Percentiles rank a stretch among this genome's conserved stretches.
Evolutionary conservation across 2,888 invertebrate species (phyloP).

Genomic region (Dynastes tityus): DNA sequence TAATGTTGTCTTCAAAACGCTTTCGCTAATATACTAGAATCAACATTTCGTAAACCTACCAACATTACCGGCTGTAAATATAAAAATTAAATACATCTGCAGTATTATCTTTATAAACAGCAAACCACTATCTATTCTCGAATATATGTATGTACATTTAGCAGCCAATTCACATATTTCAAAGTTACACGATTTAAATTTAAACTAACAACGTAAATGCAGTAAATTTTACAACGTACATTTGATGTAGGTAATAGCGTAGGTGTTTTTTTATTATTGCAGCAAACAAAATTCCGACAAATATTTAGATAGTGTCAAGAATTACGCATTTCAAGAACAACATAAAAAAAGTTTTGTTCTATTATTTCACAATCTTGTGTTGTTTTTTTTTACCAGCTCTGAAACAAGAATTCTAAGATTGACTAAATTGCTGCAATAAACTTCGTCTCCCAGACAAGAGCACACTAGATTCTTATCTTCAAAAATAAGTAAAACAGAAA

Average conservation of each 20-base stretch:
- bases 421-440: too few species aligned
- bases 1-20: too few species aligned
- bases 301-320: background rate
- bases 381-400: background rate
- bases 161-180: background rate
- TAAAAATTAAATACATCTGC: background rate
- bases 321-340: constrained; percentile 1
- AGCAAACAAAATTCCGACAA: constrained; percentile 2
- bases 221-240: background rate
- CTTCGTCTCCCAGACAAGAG: too few species aligned
- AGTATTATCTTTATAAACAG: background rate
- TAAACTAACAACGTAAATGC: background rate
- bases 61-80: background rate
- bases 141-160: background rate
- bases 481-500: too few species aligned
- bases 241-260: background rate
- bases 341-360: background rate
- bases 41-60: too few species aligned
- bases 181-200: background rate
- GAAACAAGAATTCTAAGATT: background rate
- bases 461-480: too few species aligned
- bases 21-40: too few species aligned
- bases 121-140: constrained; percentile 1
- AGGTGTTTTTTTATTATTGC: constrained; percentile 9
- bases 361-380: constrained; percentile 2